Conservation (phyloP, 1,140 invertebrate genomes). For the Drosophila cardini region DNA sequence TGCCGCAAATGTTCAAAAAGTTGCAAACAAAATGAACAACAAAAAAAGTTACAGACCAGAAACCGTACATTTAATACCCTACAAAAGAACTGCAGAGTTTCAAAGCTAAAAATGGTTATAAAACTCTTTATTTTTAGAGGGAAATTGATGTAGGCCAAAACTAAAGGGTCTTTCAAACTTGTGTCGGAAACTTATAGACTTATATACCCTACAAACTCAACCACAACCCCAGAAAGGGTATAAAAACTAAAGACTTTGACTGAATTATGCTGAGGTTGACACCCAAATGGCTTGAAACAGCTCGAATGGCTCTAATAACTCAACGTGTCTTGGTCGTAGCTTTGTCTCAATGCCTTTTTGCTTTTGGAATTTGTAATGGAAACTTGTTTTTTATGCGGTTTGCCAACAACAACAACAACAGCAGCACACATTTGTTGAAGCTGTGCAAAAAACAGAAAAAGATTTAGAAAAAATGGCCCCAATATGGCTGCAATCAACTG, state of each 20-base stretch:
- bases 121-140: no score
- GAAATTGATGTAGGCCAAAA: no score
- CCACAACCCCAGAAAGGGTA: background rate
- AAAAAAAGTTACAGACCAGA: background rate
- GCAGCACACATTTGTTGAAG: conserved; percentile 7
- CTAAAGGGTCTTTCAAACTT: no score
- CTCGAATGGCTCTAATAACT: conserved; percentile 60
- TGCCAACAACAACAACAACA: conserved; percentile 1
- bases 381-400: conserved; percentile 65
- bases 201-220: background rate
- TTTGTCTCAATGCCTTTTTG: conserved; percentile 28
- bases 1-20: conserved; percentile 31
- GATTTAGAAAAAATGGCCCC: conserved; percentile 23
- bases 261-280: conserved; percentile 75
- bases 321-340: conserved; percentile 8
- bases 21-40: conserved; percentile 5
- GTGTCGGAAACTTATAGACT: background rate
- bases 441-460: background rate
- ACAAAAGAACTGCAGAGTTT: no score
- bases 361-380: conserved; percentile 58
- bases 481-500: conserved; percentile 59
- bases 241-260: conserved; percentile 3
- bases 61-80: background rate
- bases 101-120: no score
- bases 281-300: conserved; percentile 40